A percentile compares a stretch with the other conserved stretches of the same genome.
These are phyloP conservation scores for Reticulitermes speratus DNA, from an alignment of 1,140 invertebrate genomes.

Conservation along the genomic window DNA sequence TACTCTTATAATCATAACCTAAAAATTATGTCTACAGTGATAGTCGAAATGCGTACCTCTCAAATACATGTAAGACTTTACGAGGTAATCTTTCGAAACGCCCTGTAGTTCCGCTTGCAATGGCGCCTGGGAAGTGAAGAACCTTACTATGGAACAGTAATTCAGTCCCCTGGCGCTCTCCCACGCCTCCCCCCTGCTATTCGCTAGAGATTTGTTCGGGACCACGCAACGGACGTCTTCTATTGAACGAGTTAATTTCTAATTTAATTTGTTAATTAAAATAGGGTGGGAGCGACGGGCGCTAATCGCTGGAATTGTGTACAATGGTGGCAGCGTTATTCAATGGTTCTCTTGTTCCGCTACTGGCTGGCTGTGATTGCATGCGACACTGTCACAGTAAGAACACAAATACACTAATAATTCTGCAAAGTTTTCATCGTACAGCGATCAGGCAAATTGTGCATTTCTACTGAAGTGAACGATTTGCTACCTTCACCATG, in stretches of 20 bases:
- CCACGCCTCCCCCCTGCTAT: background rate
- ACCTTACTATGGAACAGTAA: background rate
- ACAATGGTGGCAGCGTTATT: slow-evolving; percentile 10
- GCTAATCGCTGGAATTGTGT: slow-evolving; percentile 10
- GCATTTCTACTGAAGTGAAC: too few relatives aligned
- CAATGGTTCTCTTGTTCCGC: slow-evolving; percentile 10
- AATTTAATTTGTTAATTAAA: slow-evolving; percentile 35
- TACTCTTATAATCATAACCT: too few relatives aligned
- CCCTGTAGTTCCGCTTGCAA: background rate
- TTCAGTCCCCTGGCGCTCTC: background rate
- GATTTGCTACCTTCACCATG: too few relatives aligned
- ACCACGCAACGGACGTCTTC: slow-evolving; percentile 14
- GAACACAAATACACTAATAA: too few relatives aligned
- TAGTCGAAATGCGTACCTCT: too few relatives aligned
- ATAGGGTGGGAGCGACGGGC: slow-evolving; percentile 20
- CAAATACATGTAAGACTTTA: too few relatives aligned
- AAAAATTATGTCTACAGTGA: too few relatives aligned
- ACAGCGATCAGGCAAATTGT: too few relatives aligned
- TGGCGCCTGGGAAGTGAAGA: background rate
- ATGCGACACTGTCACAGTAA: background rate
- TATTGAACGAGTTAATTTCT: slow-evolving; percentile 35
- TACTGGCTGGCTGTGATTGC: slow-evolving; percentile 7
- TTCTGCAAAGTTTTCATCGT: too few relatives aligned
- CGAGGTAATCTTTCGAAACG: background rate
- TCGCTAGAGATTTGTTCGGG: slow-evolving; percentile 8